A percentile compares a stretch with the other conserved stretches of the same genome.
Evolutionary conservation across 2,113 vertebrate genomes (phyloP).

Genomic region (Maccullochella peelii): DNA sequence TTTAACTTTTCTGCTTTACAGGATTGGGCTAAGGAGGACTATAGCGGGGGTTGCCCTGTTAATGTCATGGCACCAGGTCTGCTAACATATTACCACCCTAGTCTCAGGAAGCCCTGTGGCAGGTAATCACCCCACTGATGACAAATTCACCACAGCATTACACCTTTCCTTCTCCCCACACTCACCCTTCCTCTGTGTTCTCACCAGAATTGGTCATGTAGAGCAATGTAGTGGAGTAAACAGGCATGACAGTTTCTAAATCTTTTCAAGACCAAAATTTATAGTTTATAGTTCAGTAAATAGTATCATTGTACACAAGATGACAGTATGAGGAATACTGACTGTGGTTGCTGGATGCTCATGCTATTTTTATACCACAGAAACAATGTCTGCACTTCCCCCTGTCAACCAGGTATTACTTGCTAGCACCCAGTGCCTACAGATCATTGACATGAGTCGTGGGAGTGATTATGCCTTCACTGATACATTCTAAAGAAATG

Average conservation of each 20-base stretch:
- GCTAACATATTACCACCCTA: constrained; percentile 82
- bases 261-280: constrained; percentile 1
- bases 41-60: constrained; percentile 82
- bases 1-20: constrained; percentile 54
- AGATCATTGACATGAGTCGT: constrained; percentile 47
- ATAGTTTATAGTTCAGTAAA: constrained; percentile 15
- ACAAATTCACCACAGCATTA: constrained; percentile 30
- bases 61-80: constrained; percentile 85
- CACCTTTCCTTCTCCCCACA: not conserved
- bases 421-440: constrained; percentile 27
- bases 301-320: constrained; percentile 1
- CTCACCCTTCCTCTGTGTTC: not conserved
- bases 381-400: constrained; percentile 23
- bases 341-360: constrained; percentile 21
- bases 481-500: constrained; percentile 58
- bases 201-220: not conserved
- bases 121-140: constrained; percentile 71
- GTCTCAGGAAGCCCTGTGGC: constrained; percentile 79
- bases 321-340: constrained; percentile 11
- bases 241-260: not conserved
- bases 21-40: constrained; percentile 84
- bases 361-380: constrained; percentile 36
- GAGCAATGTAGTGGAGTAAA: not conserved
- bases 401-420: constrained; percentile 39
- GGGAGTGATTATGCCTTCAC: constrained; percentile 53